These are phyloP conservation scores for Drosophila santomea DNA, from an alignment of 1,140 invertebrate species.

Conservation along the genomic window DNA sequence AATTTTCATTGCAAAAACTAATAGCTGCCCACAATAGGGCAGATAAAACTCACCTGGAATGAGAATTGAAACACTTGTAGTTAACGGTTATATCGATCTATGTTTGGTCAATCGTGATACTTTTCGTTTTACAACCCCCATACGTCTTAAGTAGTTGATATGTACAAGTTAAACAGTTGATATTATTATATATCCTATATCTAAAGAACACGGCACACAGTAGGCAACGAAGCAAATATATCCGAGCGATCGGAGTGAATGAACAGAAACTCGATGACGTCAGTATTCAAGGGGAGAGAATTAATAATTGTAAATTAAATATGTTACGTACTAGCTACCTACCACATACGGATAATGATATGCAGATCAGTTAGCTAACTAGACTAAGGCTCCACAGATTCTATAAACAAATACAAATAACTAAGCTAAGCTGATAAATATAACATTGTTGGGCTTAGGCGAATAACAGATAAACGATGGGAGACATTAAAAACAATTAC, in stretches of 20 bases:
- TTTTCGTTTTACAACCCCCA: slow-evolving; percentile 63
- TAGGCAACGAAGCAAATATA: slow-evolving; percentile 41
- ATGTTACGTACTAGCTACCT: slow-evolving; percentile 56
- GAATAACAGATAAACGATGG: slow-evolving; percentile 38
- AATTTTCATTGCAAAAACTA: background rate
- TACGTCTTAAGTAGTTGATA: slow-evolving; percentile 61
- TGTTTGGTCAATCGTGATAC: slow-evolving; percentile 80
- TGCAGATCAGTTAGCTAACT: slow-evolving; percentile 45
- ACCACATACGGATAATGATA: slow-evolving; percentile 33
- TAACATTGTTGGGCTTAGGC: slow-evolving; percentile 40
- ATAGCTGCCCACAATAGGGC: background rate
- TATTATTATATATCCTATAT: slow-evolving; percentile 58
- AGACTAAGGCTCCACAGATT: slow-evolving; percentile 68
- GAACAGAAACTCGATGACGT: slow-evolving; percentile 72
- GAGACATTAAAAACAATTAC: slow-evolving; percentile 67
- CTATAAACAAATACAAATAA: slow-evolving; percentile 46
- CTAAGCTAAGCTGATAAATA: slow-evolving; percentile 31
- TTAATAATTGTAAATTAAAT: slow-evolving; percentile 60
- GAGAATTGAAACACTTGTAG: slow-evolving; percentile 63
- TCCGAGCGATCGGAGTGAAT: slow-evolving; percentile 13
- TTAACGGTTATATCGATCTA: slow-evolving; percentile 79
- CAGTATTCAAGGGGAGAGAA: slow-evolving; percentile 69
- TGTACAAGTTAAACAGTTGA: slow-evolving; percentile 78
- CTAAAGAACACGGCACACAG: slow-evolving; percentile 27
- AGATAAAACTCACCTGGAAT: slow-evolving; percentile 40